A percentile compares a stretch with the other conserved stretches of the same genome.
These are phyloP conservation scores for Anguilla pacifica DNA, from an alignment of 2,797 vertebrate species.

Conservation along the genomic window DNA sequence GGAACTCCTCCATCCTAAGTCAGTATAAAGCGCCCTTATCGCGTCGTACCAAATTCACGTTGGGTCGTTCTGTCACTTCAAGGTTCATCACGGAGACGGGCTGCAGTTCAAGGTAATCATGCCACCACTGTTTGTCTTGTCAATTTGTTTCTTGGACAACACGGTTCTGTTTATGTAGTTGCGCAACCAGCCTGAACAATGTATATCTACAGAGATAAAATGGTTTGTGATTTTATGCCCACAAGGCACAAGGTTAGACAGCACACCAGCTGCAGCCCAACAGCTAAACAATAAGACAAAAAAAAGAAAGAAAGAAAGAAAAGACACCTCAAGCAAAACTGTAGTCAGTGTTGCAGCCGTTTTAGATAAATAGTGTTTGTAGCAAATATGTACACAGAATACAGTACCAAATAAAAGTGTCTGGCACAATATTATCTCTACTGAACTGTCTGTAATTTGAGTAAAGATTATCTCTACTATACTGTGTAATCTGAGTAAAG, in stretches of 20 bases:
- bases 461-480: not conserved
- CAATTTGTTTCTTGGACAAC: not conserved
- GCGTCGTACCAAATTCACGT: slow-evolving; percentile 26
- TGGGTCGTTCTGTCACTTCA: not conserved
- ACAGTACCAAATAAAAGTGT: slow-evolving; percentile 51
- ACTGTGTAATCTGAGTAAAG: not conserved
- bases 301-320: not conserved
- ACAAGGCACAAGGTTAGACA: slow-evolving; percentile 10
- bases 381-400: slow-evolving; percentile 38
- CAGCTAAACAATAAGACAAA: slow-evolving; percentile 14
- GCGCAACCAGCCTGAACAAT: slow-evolving; percentile 24
- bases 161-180: slow-evolving; percentile 22
- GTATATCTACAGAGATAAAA: not conserved
- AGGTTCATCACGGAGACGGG: not conserved
- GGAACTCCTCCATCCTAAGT: slow-evolving; percentile 20
- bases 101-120: slow-evolving; percentile 12
- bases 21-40: slow-evolving; percentile 27
- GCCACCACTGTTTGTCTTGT: slow-evolving; percentile 3
- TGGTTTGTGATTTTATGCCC: slow-evolving; percentile 10
- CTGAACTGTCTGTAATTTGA: slow-evolving; percentile 38
- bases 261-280: slow-evolving; percentile 17
- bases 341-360: slow-evolving; percentile 29
- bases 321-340: slow-evolving; percentile 9
- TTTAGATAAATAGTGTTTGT: slow-evolving; percentile 45
- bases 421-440: slow-evolving; percentile 21